Base-by-base conservation (phyloP, 2,797 vertebrate genomes). In the Acrocephalus scirpaceus region DNA sequence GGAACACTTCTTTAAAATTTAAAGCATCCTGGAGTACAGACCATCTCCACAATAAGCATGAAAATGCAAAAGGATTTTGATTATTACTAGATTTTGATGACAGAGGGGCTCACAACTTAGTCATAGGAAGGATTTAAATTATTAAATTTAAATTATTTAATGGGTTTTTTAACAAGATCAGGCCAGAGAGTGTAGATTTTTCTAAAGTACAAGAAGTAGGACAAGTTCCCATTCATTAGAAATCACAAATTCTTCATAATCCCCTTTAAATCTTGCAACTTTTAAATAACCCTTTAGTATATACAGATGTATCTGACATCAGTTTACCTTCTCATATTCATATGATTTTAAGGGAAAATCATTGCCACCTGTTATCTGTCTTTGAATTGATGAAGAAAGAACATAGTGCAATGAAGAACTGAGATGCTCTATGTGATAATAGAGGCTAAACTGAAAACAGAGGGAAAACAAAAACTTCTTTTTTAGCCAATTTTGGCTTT, bases 31-130 rank as follows among this genome's bases (percentile, higher is more conserved):
- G 42, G 64, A 73, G 62, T 92, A 74, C 29, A 89, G 56, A 91
- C 29, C 30, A 72, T 45, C 58, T 80, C 57, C 57, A 76, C 67
- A 93, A 87, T 53, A 66, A 93, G 36, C 30, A 92, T 23, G 29
- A 90, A 97, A 92, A 92, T 92, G 60, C 42, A 94, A 94, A 92
- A 45, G 30, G 22, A 90, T 62, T 96, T 97, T 93, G 61, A 85
- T 94, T 73, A 60, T 82, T 62, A 48, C 40, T 34, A 80, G 67
- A 83, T 86, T 58, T 74, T 69, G 65, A 85, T 57, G 23, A 45
- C 48, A 70, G 18, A 56, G 26, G 26, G 50, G 26, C 18, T 57
- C 29, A 78, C 13, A 76, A 32, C 32, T 88, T 83, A 73, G 4
- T 32, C 58, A 15, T 48, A 79, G 74, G 36, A 57, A 21, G 36